Conservation (phyloP, 2,113 vertebrate genomes). For the Salvelinus alpinus region DNA sequence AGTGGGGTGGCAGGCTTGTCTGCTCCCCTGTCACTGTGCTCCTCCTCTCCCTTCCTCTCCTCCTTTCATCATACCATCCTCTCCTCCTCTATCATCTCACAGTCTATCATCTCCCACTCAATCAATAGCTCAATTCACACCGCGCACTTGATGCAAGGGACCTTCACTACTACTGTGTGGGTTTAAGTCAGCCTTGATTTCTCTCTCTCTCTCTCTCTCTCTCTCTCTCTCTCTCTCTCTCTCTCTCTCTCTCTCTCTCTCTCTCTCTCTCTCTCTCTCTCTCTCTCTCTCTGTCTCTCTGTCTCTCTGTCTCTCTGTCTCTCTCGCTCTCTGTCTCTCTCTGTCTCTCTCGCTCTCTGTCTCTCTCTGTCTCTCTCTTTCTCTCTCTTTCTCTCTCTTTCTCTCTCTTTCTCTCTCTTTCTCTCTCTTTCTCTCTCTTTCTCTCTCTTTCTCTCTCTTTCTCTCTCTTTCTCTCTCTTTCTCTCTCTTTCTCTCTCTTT, state of each 20-base stretch:
- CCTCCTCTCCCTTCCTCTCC: not conserved
- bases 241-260: not conserved
- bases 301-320: not conserved
- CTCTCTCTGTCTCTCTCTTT: not conserved
- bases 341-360: conserved; percentile 5
- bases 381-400: too few relatives aligned
- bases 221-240: not conserved
- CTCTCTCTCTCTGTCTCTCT: too few relatives aligned
- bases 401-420: too few relatives aligned
- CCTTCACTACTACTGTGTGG: not conserved
- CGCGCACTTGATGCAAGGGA: not conserved
- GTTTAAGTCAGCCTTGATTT: conserved; percentile 2
- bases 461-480: not conserved
- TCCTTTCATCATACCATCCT: not conserved
- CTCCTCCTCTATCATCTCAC: conserved; percentile 7
- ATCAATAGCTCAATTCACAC: not conserved
- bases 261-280: too few relatives aligned
- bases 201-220: not conserved
- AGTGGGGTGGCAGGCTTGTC: not conserved
- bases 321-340: too few relatives aligned
- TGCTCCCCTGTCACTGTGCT: not conserved
- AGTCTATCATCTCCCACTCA: not conserved
- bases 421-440: not conserved
- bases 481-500: not conserved
- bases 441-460: not conserved